These are phyloP conservation scores for Darevskia mixta DNA, from an alignment of 2,797 vertebrate species.

Conservation along the genomic window DNA sequence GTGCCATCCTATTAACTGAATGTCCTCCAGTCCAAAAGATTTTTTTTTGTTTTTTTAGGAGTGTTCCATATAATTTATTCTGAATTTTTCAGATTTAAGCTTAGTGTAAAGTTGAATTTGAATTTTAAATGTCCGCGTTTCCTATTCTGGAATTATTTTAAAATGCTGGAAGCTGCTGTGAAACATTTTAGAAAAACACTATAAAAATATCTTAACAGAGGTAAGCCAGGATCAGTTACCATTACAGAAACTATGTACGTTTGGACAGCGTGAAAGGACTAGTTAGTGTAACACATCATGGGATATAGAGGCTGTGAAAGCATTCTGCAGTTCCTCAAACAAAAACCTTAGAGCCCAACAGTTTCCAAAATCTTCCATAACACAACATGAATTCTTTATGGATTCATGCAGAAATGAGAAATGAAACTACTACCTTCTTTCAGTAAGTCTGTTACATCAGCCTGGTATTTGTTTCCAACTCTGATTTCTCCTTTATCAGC, in stretches of 20 bases:
- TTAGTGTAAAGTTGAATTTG: background rate
- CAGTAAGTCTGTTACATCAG: slow-evolving; percentile 94
- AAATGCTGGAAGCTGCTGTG: background rate
- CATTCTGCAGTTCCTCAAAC: background rate
- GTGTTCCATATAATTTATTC: background rate
- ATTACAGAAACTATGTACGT: background rate
- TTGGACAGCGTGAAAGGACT: background rate
- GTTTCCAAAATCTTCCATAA: background rate
- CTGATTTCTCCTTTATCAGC: slow-evolving; percentile 98
- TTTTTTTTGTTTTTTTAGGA: background rate
- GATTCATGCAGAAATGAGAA: slow-evolving; percentile 18
- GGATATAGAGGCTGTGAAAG: background rate
- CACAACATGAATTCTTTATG: background rate
- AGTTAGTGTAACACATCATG: background rate
- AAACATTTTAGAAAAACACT: background rate
- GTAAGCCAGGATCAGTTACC: background rate
- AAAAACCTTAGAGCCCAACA: background rate
- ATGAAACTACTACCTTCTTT: slow-evolving; percentile 87
- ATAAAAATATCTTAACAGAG: too few relatives aligned
- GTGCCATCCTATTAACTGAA: too few relatives aligned
- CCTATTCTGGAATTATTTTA: background rate
- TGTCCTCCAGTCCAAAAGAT: too few relatives aligned
- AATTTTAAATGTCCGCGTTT: background rate
- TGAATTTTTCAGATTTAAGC: background rate
- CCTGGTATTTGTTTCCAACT: slow-evolving; percentile 97